Base-by-base conservation (phyloP, 1,140 invertebrate species). In the Drosophila equinoxialis region DNA sequence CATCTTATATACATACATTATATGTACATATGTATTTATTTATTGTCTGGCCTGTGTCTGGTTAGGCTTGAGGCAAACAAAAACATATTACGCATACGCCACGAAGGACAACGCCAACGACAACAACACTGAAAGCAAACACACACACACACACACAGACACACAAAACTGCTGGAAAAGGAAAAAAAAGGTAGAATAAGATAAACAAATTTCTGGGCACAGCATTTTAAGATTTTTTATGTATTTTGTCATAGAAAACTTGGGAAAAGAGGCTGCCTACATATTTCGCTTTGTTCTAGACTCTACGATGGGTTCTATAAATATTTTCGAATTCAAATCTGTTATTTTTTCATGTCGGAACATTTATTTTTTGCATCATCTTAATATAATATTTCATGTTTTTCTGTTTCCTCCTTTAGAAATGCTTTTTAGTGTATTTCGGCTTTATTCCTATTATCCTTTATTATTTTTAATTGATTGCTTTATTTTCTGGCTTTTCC, bases 31-130 rank as follows among this genome's bases (percentile, higher is more conserved):
- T 66, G 59, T 66, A 51, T 72, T 54, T 79, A 41, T 68, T 41
- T 73, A 68, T 74, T 73, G 75, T 78, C 75, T 78, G 76, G 63
- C 68, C 64, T 70, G 71, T 70, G 79, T 78, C 70, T 77, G 73
- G 73, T 54, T 35, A 65, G 65, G 74, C 74, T 74, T 67, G 68
- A 64, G 65, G 65, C 79, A 68, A 76, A 75, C 78, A 81, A 75
- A 80, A 80, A 75, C 72, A 80, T 75, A 80, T 80, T 80, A 80
- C 77, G 77, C 77, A 80, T 80, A 80, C 78, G 72, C 72, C 72
- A 67, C 41, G 73, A 77, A 77, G 68, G 61, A 77, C 74, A 77
- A 51, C 45, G 45, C 8, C 45, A 51, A 51, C 10, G 45, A 51
- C 17, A 8, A 48, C 45, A 35, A 37, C 35, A 51, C 45, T 51